A percentile compares a stretch with the other conserved stretches of the same genome.
phyloP scores from a whole-genome alignment of 2,888 invertebrate genomes.

The Allophyes oxyacanthae region DNA sequence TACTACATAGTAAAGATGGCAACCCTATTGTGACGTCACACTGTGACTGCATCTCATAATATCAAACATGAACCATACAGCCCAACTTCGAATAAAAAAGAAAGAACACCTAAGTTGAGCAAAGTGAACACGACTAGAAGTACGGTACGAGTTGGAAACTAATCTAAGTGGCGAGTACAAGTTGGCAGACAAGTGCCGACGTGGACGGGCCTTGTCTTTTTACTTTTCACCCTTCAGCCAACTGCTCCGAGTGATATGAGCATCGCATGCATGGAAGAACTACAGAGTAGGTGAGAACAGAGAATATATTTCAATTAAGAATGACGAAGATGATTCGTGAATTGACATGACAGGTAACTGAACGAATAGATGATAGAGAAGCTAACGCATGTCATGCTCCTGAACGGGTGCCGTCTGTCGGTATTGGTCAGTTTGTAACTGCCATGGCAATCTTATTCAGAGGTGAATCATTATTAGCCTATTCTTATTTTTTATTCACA shows the following conservation, averaged over 20 bases:
- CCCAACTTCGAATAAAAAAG: slow-evolving; percentile 45
- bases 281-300: slow-evolving; percentile 61
- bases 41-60: too few relatives aligned
- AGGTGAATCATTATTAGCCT: too few relatives aligned
- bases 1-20: too few relatives aligned
- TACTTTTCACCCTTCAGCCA: slow-evolving; percentile 74
- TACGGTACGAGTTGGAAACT: slow-evolving; percentile 75
- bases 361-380: too few relatives aligned
- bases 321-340: too few relatives aligned
- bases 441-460: too few relatives aligned
- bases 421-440: too few relatives aligned
- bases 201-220: slow-evolving; percentile 73
- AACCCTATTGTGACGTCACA: too few relatives aligned
- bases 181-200: slow-evolving; percentile 85
- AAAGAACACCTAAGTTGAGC: slow-evolving; percentile 22
- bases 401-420: too few relatives aligned
- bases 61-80: slow-evolving; percentile 9
- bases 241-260: slow-evolving; percentile 82
- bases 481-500: too few relatives aligned
- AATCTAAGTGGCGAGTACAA: slow-evolving; percentile 86
- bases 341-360: too few relatives aligned
- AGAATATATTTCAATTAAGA: slow-evolving; percentile 13
- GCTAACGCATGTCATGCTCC: too few relatives aligned
- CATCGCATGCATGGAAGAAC: slow-evolving; percentile 83
- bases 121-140: slow-evolving; percentile 45